Evolutionary conservation across 92 coral and sea anemone species (phyloP), one percentile per base, ranked within the genome.

Genomic region (Siderastrea radians): DNA sequence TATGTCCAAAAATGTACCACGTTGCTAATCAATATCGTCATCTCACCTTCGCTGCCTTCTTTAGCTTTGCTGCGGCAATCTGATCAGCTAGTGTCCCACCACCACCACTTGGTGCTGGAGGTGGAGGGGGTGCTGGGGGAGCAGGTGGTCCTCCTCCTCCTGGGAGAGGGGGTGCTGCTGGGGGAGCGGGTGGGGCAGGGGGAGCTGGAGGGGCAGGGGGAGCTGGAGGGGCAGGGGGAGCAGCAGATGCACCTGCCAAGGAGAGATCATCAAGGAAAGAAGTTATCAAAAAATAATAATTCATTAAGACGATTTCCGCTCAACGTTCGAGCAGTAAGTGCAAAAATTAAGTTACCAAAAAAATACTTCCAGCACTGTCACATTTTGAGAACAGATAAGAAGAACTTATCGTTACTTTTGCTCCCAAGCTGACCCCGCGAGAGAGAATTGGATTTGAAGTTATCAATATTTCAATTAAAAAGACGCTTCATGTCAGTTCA

Each of bases 51-150:
- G 93, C 78, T 8, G 99, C 95, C 83, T 97, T 97, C 85, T 95
- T 95, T 15, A 97, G 84, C 87, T 94, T 97, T 77, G 99, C 97
- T 61, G 99, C 99, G n/a, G 99, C 99, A 51, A 97, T 91, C 91
- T 97, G 99, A 72, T 94, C 96, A 76, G 99, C 98, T 66, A 97
- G 76, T 54, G 96, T 17, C 1, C 99, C 99, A 52, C 99, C 98
- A 13, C 96, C 98, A 2, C 98, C 96, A 50, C 92, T 90, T 50
- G 91, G 84, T 38, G 91, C 71, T 1, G 93, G 77, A 15, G 96
- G 91, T 3, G 95, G 91, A 17, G 95, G 92, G 12, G 98, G 98
- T 60, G 98, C 94, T 52, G 98, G 94, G 54, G 96, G 94, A 3
- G 97, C 92, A 11, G 95, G 90, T 6, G 96, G 92, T 49, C 96